Evolutionary conservation across 92 coral and sea anemone species (phyloP), one percentile per base, ranked within the genome.

Genomic region (Epizoanthus fatuus): DNA sequence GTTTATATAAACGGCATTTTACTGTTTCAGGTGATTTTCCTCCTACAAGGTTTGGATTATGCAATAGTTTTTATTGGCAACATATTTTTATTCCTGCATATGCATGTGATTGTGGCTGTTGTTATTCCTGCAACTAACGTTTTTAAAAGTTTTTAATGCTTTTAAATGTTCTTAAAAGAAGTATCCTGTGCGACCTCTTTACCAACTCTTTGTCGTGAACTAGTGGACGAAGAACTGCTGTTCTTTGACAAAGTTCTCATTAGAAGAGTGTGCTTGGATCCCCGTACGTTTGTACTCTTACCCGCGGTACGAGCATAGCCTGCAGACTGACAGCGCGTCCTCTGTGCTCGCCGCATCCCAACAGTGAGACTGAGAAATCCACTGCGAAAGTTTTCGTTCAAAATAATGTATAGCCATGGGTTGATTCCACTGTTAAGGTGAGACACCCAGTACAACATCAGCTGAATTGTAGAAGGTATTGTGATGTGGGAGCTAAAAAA

Each of bases 341-440:
- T 39, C 0, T 55, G 47, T 3, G 57, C 16, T 12, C 49, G 4
- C 40, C 45, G 59, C 42, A 19, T 13, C 13, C 71, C 71, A 42
- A 20, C 77, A 15, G 90, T 74, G 51, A 94, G 81, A 47, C 88
- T 72, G 19, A 63, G 86, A 56, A 93, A 76, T 1, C 95, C 92
- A 39, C 80, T 87, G 11, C 95, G 88, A 57, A 92, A 94, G 68
- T 94, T 94, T 19, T 94, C 93, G 68, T 93, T 88, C 86, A 94
- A 64, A 10, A 83, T n/a, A 64, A 94, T 59, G 69, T 92, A 92
- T 9, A 94, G 64, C 81, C 90, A 92, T 12, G 98, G 98, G 8
- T 90, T 88, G 15, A 92, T 65, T 25, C 95, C 95, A 53, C 95
- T 94, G 86, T 94, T 91, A 3, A 92, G 78, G 63, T 94, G 98